Evolutionary conservation across 2,113 vertebrate genomes (phyloP).

Genomic region (Falcunculus frontatus): DNA sequence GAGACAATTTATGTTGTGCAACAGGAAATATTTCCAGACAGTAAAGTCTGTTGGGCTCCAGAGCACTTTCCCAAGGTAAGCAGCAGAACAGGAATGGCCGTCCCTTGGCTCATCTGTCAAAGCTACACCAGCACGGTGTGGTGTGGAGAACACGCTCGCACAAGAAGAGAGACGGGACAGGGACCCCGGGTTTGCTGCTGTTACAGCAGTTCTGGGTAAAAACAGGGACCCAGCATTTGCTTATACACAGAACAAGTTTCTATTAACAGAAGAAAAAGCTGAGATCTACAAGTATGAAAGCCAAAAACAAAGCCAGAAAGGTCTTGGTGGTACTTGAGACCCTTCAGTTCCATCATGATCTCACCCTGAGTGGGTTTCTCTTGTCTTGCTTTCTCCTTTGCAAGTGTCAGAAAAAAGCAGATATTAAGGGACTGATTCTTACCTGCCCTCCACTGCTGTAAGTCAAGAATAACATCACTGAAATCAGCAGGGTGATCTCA

Average conservation of each 20-base stretch:
- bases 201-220: neutral
- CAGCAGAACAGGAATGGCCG: slow-evolving; percentile 36
- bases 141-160: accelerated
- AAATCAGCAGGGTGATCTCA: neutral
- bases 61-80: slow-evolving; percentile 33
- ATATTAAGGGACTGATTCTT: neutral
- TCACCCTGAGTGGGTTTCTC: neutral
- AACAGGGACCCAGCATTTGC: neutral
- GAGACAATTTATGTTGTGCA: slow-evolving; percentile 58
- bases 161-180: neutral
- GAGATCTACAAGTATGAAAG: neutral
- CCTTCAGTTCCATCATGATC: neutral
- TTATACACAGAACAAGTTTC: neutral
- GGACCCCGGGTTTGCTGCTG: neutral
- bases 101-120: slow-evolving; percentile 1
- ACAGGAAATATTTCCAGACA: slow-evolving; percentile 59
- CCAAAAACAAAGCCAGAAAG: neutral
- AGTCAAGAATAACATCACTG: neutral
- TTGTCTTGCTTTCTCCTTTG: neutral
- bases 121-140: neutral
- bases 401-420: neutral
- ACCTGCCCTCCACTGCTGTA: neutral
- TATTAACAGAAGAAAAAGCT: neutral
- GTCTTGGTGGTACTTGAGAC: neutral
- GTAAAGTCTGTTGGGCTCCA: slow-evolving; percentile 22